A percentile compares a stretch with the other conserved stretches of the same genome.
Conservation (phyloP, 2,797 vertebrate species). For the Parauchenoglanis punctatus region DNA sequence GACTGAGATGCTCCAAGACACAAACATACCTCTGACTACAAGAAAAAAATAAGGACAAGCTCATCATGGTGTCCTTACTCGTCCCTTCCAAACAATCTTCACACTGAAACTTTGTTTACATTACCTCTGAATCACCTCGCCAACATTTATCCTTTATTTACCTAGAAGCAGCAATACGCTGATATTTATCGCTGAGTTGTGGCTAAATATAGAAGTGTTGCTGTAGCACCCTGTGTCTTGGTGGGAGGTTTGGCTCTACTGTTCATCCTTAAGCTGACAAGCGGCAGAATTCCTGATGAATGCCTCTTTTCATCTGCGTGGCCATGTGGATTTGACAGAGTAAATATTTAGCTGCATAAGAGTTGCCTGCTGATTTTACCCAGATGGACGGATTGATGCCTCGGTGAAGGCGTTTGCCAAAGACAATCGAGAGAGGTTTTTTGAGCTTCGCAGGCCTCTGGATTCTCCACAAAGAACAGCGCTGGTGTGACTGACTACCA, state of each 20-base stretch:
- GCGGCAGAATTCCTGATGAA: conserved; percentile 87
- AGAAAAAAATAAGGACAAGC: conserved; percentile 50
- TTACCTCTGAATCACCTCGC: conserved; percentile 85
- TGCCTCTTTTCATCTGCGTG: conserved; percentile 87
- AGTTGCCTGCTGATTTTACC: conserved; percentile 91
- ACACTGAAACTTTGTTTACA: conserved; percentile 82
- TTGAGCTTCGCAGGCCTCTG: conserved; percentile 73
- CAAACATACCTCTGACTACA: conserved; percentile 17
- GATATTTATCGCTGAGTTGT: conserved; percentile 94
- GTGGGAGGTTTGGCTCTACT: conserved; percentile 88
- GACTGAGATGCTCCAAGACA: conserved; percentile 27
- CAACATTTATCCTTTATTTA: conserved; percentile 94
- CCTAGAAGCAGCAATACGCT: conserved; percentile 89
- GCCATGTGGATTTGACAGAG: conserved; percentile 86
- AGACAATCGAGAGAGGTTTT: conserved; percentile 79
- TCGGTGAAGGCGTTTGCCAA: conserved; percentile 81
- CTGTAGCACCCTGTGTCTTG: conserved; percentile 76
- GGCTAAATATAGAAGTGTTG: conserved; percentile 75
- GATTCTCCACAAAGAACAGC: conserved; percentile 27
- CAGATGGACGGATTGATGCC: conserved; percentile 93
- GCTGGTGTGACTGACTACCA: conserved; percentile 28
- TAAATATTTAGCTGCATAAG: conserved; percentile 91
- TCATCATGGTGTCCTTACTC: conserved; percentile 73
- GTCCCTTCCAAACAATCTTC: conserved; percentile 78
- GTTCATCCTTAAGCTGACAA: conserved; percentile 82